A percentile compares a stretch with the other conserved stretches of the same genome.
Conservation (phyloP, 2,113 vertebrate species). For the Coracopsis vasa region DNA sequence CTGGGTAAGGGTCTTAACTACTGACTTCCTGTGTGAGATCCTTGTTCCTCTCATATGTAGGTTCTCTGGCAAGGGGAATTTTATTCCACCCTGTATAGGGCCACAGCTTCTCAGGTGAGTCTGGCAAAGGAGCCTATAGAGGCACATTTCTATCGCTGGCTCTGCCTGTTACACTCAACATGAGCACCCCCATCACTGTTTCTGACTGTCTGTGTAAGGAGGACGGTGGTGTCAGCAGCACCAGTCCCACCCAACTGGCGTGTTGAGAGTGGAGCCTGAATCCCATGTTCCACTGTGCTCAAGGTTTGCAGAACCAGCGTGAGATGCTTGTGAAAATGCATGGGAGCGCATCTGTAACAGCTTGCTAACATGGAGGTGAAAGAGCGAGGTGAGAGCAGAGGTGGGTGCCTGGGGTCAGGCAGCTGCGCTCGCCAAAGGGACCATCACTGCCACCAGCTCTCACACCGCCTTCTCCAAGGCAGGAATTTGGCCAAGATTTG, state of each 20-base stretch:
- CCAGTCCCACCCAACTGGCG: accelerated
- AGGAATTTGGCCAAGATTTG: background rate
- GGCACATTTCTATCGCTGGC: background rate
- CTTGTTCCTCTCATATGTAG: accelerated
- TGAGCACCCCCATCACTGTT: background rate
- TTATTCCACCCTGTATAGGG: background rate
- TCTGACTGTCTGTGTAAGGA: accelerated
- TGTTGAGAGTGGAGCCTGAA: background rate
- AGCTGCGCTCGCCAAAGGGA: accelerated
- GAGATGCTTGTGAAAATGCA: background rate
- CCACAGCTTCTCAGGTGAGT: no score
- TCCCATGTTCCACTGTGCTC: background rate
- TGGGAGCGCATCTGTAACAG: background rate
- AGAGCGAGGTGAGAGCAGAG: background rate
- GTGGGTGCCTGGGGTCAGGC: background rate
- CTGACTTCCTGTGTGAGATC: background rate
- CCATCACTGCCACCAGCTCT: background rate
- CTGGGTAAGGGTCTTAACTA: background rate
- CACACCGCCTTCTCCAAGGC: background rate
- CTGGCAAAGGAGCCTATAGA: background rate
- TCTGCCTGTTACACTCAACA: background rate
- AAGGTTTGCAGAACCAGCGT: background rate
- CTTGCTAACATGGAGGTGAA: background rate
- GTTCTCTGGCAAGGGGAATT: no score
- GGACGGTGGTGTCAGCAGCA: background rate